These are phyloP conservation scores for Eulemur albifrons DNA, from an alignment of 2,797 vertebrate species.

Conservation along the genomic window DNA sequence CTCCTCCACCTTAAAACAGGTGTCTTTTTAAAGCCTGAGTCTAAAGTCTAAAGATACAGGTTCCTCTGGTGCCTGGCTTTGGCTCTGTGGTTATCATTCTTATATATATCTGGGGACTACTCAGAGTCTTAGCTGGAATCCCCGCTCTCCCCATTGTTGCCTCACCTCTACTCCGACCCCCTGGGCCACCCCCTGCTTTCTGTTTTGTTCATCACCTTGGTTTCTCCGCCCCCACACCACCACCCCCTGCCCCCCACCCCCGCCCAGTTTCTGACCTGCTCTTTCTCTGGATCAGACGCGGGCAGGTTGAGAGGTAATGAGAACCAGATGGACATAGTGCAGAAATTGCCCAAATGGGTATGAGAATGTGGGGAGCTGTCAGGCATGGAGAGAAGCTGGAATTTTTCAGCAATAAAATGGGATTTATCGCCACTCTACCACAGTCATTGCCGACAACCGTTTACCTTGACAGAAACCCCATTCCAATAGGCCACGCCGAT, in stretches of 20 bases:
- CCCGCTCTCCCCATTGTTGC: neutral
- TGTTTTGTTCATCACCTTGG: constrained; percentile 85
- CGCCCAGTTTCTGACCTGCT: constrained; percentile 84
- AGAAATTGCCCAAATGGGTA: constrained; percentile 95
- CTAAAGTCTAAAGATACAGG: neutral
- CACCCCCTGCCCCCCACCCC: neutral
- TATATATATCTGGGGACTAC: constrained; percentile 23
- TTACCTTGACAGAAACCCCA: constrained; percentile 90
- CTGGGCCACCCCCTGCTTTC: constrained; percentile 60
- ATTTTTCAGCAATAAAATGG: constrained; percentile 99
- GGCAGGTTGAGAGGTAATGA: constrained; percentile 95
- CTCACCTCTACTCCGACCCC: constrained; percentile 13
- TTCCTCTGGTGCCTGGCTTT: neutral
- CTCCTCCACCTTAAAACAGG: constrained; percentile 54
- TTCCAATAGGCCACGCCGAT: constrained; percentile 86
- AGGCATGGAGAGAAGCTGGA: constrained; percentile 97
- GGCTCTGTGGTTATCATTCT: neutral
- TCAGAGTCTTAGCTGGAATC: constrained; percentile 54
- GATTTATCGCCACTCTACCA: constrained; percentile 99
- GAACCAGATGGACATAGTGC: constrained; percentile 97
- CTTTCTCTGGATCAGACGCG: constrained; percentile 90
- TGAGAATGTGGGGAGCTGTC: constrained; percentile 97
- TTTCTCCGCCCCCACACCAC: constrained; percentile 73
- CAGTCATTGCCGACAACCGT: constrained; percentile 91
- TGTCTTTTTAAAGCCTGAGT: constrained; percentile 23